Conservation (phyloP, 2,888 invertebrate genomes). For the Xanthia togata region DNA sequence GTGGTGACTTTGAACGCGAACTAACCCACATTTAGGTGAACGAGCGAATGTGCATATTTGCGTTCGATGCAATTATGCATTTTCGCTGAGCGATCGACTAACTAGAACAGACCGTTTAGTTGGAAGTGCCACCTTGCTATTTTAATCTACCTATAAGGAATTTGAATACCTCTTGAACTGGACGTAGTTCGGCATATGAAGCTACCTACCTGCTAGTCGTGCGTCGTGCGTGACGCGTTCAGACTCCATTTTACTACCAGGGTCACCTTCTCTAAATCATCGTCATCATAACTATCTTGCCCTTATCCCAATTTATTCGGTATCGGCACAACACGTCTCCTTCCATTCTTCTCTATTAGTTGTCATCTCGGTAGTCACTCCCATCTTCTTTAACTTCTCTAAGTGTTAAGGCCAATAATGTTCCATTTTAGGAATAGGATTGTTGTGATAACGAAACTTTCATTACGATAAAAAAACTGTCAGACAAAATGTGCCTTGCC, state of each 20-base stretch:
- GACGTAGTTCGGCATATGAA: not conserved
- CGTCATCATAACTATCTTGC: not conserved
- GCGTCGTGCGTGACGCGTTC: conserved; percentile 5
- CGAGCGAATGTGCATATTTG: no score
- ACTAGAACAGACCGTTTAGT: not conserved
- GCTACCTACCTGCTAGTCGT: conserved; percentile 2
- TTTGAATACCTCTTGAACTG: not conserved
- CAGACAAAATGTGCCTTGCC: not conserved
- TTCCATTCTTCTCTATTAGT: not conserved
- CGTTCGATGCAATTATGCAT: no score
- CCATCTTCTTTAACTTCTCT: conserved; percentile 12
- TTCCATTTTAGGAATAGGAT: not conserved
- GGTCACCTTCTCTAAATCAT: not conserved
- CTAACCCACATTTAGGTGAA: no score
- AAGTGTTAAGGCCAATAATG: not conserved
- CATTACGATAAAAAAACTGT: not conserved
- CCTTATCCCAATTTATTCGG: not conserved
- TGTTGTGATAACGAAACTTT: not conserved
- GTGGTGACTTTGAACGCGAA: no score
- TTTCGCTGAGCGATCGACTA: no score
- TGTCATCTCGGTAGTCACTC: not conserved
- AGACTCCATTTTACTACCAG: conserved; percentile 8
- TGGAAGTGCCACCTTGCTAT: not conserved
- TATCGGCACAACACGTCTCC: not conserved
- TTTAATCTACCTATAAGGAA: not conserved